Conservation (phyloP, 2,113 vertebrate genomes). For the Condylura cristata region DNA sequence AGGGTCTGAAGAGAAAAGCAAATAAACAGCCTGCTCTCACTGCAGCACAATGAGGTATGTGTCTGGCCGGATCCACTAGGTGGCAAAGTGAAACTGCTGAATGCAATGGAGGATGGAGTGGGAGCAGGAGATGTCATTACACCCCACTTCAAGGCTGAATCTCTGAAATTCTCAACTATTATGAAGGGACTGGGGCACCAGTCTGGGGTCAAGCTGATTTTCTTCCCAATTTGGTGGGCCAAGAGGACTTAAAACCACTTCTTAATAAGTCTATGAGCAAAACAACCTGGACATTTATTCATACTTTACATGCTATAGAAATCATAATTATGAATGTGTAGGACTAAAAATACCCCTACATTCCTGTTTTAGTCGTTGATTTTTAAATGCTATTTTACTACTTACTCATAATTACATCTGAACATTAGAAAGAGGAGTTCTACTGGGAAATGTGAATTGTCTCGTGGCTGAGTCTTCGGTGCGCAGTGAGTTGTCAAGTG, state of each 20-base stretch:
- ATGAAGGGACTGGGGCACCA: conserved; percentile 46
- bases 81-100: conserved; percentile 84
- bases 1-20: conserved; percentile 18
- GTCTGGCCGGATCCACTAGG: conserved; percentile 82
- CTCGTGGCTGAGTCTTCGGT: conserved; percentile 9
- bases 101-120: background rate
- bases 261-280: conserved; percentile 50
- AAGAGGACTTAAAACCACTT: conserved; percentile 19
- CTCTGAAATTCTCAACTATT: conserved; percentile 33
- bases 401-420: background rate
- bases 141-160: conserved; percentile 54
- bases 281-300: conserved; percentile 49
- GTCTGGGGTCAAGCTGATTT: conserved; percentile 26
- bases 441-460: conserved; percentile 32
- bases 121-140: conserved; percentile 46
- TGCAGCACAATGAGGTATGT: conserved; percentile 64
- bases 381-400: conserved; percentile 9
- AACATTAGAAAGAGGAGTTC: conserved; percentile 34
- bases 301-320: conserved; percentile 45
- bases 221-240: background rate
- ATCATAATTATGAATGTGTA: background rate
- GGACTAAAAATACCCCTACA: conserved; percentile 40
- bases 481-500: background rate
- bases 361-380: conserved; percentile 33
- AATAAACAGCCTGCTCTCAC: conserved; percentile 47